Evolutionary conservation across 2,113 vertebrate genomes (phyloP).

Genomic region (Vombatus ursinus): DNA sequence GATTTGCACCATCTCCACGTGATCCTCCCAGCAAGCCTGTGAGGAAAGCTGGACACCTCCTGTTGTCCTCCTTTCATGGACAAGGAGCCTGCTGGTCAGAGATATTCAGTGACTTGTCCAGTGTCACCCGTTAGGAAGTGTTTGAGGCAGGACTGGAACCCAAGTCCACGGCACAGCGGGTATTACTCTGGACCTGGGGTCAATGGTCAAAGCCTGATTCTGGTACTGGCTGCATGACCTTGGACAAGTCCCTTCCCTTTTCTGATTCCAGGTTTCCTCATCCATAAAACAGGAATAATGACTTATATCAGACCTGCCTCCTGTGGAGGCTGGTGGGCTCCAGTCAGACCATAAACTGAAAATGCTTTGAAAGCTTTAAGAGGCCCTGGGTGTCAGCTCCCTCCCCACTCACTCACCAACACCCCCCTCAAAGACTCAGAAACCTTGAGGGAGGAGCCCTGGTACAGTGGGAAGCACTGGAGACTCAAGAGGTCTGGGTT

Average conservation of each 20-base stretch:
- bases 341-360: not conserved
- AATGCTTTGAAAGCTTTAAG: not conserved
- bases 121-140: not conserved
- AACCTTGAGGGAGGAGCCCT: not conserved
- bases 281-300: not conserved
- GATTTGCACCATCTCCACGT: not conserved
- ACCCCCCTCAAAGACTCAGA: too few species aligned
- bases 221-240: not conserved
- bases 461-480: not conserved
- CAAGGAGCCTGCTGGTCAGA: not conserved
- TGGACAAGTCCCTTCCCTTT: not conserved
- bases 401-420: too few species aligned
- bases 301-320: too few species aligned
- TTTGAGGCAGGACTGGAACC: not conserved
- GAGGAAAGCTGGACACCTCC: not conserved
- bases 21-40: not conserved
- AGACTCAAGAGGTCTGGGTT: not conserved
- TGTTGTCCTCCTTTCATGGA: not conserved
- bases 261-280: not conserved
- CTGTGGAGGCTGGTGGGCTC: not conserved
- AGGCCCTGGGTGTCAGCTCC: too few species aligned
- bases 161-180: not conserved
- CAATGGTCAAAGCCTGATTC: not conserved
- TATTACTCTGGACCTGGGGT: not conserved
- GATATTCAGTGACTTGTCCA: not conserved